Conservation (phyloP, 2,113 vertebrate genomes). For the Tachysurus fulvidraco region DNA sequence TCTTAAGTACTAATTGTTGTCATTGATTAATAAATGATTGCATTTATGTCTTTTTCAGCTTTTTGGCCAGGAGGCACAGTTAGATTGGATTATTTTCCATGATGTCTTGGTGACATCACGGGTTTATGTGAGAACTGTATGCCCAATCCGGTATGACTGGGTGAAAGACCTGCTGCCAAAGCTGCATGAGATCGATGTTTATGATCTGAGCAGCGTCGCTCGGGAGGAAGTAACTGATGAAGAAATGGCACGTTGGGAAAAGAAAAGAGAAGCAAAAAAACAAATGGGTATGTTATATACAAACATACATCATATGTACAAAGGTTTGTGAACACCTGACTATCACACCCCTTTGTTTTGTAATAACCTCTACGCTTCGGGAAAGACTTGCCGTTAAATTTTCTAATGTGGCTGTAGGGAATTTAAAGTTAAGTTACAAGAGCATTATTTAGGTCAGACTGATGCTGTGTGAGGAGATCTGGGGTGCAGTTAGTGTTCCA, state of each 20-base stretch:
- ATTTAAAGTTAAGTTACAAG: background rate
- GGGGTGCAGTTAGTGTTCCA: background rate
- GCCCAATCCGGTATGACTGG: conserved; percentile 94
- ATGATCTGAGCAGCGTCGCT: conserved; percentile 90
- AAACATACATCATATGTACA: background rate
- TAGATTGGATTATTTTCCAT: conserved; percentile 96
- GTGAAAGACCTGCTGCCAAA: conserved; percentile 92
- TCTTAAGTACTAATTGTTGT: background rate
- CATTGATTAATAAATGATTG: background rate
- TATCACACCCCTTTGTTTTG: background rate
- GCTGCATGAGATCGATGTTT: conserved; percentile 87
- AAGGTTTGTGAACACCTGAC: background rate
- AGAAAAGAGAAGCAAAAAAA: conserved; percentile 79
- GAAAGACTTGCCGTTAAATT: background rate
- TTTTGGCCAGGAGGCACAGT: conserved; percentile 82
- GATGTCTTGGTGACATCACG: conserved; percentile 90
- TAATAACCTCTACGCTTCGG: background rate
- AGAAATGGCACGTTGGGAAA: conserved; percentile 81
- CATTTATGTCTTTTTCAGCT: conserved; percentile 71
- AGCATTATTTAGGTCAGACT: background rate
- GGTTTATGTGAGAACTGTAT: conserved; percentile 87
- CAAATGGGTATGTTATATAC: conserved; percentile 73
- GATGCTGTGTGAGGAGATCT: background rate
- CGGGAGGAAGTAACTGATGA: conserved; percentile 88
- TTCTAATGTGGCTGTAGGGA: background rate